Evolutionary conservation across 2,888 invertebrate species (phyloP).

Genomic region (Arge pagana): DNA sequence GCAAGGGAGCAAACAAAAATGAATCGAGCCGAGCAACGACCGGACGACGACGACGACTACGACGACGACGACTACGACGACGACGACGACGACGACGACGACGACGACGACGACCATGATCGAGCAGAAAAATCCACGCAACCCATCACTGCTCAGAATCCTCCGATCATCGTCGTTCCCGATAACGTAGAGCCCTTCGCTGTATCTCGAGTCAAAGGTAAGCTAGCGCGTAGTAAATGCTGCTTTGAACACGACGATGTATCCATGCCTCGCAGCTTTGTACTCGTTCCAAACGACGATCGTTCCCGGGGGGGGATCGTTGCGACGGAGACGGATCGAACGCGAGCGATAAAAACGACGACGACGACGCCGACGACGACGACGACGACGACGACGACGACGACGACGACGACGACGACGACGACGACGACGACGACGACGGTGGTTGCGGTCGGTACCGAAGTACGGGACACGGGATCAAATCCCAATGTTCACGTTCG

Average conservation of each 20-base stretch:
- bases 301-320: too few relatives aligned
- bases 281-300: too few relatives aligned
- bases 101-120: not conserved
- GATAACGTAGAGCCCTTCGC: slow-evolving; percentile 41
- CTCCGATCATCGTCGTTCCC: not conserved
- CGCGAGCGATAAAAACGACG: slow-evolving; percentile 26
- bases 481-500: too few relatives aligned
- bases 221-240: slow-evolving; percentile 46
- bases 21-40: too few relatives aligned
- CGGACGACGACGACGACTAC: slow-evolving; percentile 15
- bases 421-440: too few relatives aligned
- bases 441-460: too few relatives aligned
- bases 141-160: not conserved
- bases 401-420: too few relatives aligned
- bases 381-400: too few relatives aligned
- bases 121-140: not conserved
- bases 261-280: slow-evolving; percentile 43
- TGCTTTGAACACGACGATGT: slow-evolving; percentile 36
- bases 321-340: too few relatives aligned
- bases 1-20: slow-evolving; percentile 11
- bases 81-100: not conserved
- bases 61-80: too few relatives aligned
- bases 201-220: slow-evolving; percentile 52
- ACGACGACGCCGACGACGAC: too few relatives aligned
- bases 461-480: too few relatives aligned